Conservation (phyloP, 2,888 invertebrate species). For the Ephialtes manifestator region DNA sequence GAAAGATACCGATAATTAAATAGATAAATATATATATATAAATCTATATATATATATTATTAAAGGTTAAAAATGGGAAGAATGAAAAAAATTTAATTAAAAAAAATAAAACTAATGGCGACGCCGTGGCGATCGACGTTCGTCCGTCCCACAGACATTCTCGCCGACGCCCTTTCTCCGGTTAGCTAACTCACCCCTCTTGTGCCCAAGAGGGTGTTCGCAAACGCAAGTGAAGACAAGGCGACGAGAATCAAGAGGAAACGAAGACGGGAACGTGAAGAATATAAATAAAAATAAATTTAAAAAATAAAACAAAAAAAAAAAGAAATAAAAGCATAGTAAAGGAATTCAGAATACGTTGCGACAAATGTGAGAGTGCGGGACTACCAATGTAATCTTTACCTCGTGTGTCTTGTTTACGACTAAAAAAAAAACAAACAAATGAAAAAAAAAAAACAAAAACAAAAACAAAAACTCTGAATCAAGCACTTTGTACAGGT, state of each 20-base stretch:
- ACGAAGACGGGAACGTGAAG: background rate
- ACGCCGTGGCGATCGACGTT: constrained; percentile 34
- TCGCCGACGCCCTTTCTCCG: constrained; percentile 53
- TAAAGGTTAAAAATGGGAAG: constrained; percentile 5
- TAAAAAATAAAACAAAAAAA: constrained; percentile 31
- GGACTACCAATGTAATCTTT: constrained; percentile 76
- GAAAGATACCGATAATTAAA: constrained; percentile 43
- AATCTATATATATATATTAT: constrained; percentile 27
- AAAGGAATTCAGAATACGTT: constrained; percentile 62
- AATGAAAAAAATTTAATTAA: background rate
- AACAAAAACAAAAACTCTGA: constrained; percentile 78
- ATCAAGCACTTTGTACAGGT: constrained; percentile 85
- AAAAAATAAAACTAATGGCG: constrained; percentile 24
- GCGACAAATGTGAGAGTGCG: constrained; percentile 70
- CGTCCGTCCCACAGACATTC: constrained; percentile 45
- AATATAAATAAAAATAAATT: background rate
- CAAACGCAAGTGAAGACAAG: constrained; percentile 29
- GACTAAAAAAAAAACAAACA: constrained; percentile 77
- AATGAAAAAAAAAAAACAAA: constrained; percentile 75
- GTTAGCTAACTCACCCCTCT: constrained; percentile 20
- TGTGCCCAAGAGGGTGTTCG: constrained; percentile 39
- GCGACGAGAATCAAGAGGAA: constrained; percentile 40
- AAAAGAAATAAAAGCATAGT: constrained; percentile 36
- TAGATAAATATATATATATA: constrained; percentile 14
- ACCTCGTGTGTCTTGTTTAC: constrained; percentile 85